phyloP scores from a whole-genome alignment of 2,113 vertebrate genomes.

The Passerina amoena region DNA sequence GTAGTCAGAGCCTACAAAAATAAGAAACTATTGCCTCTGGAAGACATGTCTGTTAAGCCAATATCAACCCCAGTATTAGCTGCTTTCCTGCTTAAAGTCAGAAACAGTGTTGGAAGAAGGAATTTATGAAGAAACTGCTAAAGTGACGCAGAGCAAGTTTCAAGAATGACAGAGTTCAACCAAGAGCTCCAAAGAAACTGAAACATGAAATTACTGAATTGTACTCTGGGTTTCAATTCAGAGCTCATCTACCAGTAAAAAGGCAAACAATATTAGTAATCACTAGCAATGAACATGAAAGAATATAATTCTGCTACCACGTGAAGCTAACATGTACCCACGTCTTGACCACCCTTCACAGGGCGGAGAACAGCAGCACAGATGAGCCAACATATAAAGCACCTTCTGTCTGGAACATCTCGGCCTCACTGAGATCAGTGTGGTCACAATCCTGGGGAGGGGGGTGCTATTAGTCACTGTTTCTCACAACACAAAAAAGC shows the following conservation, averaged over 20 bases:
- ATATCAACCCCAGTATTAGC: neutral
- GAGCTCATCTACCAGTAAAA: neutral
- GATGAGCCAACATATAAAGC: neutral
- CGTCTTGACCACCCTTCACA: neutral
- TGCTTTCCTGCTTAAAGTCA: neutral
- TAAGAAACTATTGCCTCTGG: neutral
- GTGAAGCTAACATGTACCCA: neutral
- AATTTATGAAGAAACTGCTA: neutral
- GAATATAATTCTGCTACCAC: neutral
- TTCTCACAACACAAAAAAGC: neutral
- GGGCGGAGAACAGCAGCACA: neutral
- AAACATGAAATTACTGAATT: neutral
- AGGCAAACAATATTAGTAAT: neutral
- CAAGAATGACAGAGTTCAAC: neutral
- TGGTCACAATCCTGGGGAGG: fast-evolving
- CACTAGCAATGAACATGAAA: neutral
- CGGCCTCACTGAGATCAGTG: neutral
- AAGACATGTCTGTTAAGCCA: neutral
- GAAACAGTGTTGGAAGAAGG: neutral
- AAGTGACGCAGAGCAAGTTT: neutral
- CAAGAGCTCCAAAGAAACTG: neutral
- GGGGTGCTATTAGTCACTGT: neutral
- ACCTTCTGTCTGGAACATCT: neutral
- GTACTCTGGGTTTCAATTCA: neutral
- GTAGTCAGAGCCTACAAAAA: neutral